Evolutionary conservation across 2,797 vertebrate genomes (phyloP).

Genomic region (Podarcis siculus): DNA sequence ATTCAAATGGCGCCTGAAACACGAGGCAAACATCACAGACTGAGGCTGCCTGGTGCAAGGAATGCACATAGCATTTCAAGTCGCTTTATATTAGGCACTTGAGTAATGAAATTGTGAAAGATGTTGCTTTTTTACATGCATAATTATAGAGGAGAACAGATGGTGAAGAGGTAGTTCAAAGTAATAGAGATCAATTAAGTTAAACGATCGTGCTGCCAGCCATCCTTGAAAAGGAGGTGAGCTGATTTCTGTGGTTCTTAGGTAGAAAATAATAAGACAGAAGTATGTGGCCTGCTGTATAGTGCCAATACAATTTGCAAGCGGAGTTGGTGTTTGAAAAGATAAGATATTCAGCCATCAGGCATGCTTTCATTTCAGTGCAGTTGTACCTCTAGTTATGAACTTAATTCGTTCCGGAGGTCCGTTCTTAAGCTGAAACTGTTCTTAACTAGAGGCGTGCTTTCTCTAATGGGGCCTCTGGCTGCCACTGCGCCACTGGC

Average conservation of each 20-base stretch:
- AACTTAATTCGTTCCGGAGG: no score
- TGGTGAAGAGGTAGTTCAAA: conserved; percentile 70
- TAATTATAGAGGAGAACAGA: conserved; percentile 71
- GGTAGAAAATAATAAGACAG: conserved; percentile 49
- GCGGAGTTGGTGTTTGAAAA: conserved; percentile 45
- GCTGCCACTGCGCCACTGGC: rapidly evolving
- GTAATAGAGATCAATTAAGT: conserved; percentile 71
- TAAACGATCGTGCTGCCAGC: conserved; percentile 59
- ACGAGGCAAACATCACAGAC: conserved; percentile 30
- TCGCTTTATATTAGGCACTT: conserved; percentile 51
- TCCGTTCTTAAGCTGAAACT: no score
- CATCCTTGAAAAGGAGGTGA: conserved; percentile 55
- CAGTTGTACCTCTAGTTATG: no score
- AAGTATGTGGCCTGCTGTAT: conserved; percentile 33
- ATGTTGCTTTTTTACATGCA: conserved; percentile 64
- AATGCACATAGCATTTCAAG: conserved; percentile 60
- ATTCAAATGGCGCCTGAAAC: conserved; percentile 54
- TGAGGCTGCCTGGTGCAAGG: conserved; percentile 45
- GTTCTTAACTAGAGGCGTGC: no score
- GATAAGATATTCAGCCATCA: not conserved
- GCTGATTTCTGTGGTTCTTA: conserved; percentile 43
- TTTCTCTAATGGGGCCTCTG: no score
- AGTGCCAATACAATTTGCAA: conserved; percentile 30
- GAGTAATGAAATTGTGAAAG: conserved; percentile 68
- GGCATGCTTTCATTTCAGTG: no score